Evolutionary conservation across 1,140 invertebrate genomes (phyloP).

Genomic region (Brachionus plicatilis): DNA sequence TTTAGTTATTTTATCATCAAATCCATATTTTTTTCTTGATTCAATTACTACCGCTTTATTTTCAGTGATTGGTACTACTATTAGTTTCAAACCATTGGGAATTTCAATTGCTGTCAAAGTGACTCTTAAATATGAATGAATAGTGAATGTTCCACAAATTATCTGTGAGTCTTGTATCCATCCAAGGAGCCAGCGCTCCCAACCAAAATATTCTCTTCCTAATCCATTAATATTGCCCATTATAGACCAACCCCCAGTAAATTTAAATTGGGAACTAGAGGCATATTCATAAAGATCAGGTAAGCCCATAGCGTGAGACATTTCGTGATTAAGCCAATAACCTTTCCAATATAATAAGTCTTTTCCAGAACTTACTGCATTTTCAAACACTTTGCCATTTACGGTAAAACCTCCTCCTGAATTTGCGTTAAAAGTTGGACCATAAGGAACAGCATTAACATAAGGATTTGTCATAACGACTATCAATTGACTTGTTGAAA

Average conservation of each 20-base stretch:
- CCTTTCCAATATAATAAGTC: not conserved
- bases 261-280: not conserved
- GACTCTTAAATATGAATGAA: not conserved
- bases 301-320: not conserved
- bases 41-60: not conserved
- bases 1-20: not conserved
- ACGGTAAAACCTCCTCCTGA: not conserved
- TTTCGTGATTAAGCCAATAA: not conserved
- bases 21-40: slow-evolving; percentile 11
- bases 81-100: not conserved
- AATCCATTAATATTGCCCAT: not conserved
- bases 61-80: not conserved
- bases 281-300: not conserved
- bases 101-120: not conserved
- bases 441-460: not conserved
- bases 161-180: not conserved
- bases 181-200: not conserved
- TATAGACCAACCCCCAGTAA: not conserved
- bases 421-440: not conserved
- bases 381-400: not conserved
- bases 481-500: slow-evolving; percentile 18
- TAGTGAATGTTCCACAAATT: not conserved
- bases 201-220: not conserved
- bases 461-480: not conserved
- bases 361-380: not conserved